Percentiles rank a stretch among this genome's conserved stretches.
phyloP scores from a whole-genome alignment of 1,140 invertebrate species.

The Marisa cornuarietis region DNA sequence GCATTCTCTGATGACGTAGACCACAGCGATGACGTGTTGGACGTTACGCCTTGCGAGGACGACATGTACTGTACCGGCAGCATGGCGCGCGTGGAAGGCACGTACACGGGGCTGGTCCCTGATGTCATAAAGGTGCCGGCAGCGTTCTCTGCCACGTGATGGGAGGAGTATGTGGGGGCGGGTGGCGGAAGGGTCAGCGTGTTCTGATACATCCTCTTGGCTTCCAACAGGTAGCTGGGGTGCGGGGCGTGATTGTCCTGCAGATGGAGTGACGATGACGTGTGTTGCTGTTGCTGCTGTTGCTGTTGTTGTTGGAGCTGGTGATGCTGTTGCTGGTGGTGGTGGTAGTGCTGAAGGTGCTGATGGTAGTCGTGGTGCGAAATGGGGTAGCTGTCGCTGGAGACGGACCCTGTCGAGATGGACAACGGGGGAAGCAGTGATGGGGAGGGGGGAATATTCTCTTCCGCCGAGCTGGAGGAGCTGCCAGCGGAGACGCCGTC shows the following conservation, averaged over 20 bases:
- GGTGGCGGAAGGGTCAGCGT: constrained; percentile 14
- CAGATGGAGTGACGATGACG: background rate
- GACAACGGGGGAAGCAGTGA: constrained; percentile 4
- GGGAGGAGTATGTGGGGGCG: background rate
- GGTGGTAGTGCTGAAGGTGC: background rate
- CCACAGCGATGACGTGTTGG: constrained; percentile 29
- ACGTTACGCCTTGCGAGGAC: constrained; percentile 34
- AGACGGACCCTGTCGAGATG: background rate
- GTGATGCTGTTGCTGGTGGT: background rate
- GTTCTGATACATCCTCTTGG: constrained; percentile 24
- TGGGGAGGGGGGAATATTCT: constrained; percentile 18
- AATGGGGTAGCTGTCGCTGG: constrained; percentile 8
- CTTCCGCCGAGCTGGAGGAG: background rate
- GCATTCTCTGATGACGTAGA: constrained; percentile 35
- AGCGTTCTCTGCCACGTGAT: constrained; percentile 15
- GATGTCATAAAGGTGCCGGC: constrained; percentile 43
- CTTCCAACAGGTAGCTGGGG: background rate
- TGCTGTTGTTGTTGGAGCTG: background rate
- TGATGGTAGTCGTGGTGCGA: background rate
- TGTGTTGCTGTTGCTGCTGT: background rate
- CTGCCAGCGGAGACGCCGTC: background rate
- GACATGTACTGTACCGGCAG: constrained; percentile 57
- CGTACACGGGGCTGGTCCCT: constrained; percentile 58
- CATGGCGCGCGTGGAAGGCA: constrained; percentile 59
- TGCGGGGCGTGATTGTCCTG: background rate